A percentile compares a stretch with the other conserved stretches of the same genome.
These are phyloP conservation scores for Cyprinus carpio DNA, from an alignment of 2,113 vertebrate species.

Conservation along the genomic window DNA sequence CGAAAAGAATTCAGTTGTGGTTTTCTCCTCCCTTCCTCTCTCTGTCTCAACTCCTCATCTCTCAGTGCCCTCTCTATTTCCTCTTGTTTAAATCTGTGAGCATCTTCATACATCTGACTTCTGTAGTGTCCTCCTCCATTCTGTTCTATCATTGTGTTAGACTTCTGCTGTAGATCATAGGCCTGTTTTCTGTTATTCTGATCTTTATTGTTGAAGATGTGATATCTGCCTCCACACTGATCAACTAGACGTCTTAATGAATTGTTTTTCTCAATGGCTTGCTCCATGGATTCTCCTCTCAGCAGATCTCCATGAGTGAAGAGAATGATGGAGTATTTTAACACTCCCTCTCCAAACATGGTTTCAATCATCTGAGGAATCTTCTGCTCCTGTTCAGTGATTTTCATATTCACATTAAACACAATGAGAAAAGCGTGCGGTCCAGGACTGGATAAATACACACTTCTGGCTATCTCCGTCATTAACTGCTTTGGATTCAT, in stretches of 20 bases:
- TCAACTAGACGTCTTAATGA: no score
- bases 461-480: no score
- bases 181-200: neutral
- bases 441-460: constrained; percentile 12
- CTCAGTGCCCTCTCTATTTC: neutral
- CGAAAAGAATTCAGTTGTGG: neutral
- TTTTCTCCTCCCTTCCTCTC: neutral
- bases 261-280: no score
- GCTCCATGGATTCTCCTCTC: no score
- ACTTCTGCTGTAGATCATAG: neutral
- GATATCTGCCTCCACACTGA: no score
- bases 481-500: neutral
- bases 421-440: constrained; percentile 54
- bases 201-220: constrained; percentile 39
- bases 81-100: neutral
- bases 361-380: neutral
- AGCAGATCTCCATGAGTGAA: no score
- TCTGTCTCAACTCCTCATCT: neutral
- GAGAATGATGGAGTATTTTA: neutral
- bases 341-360: constrained; percentile 27
- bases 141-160: neutral
- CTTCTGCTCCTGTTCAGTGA: constrained; percentile 34
- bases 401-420: constrained; percentile 12
- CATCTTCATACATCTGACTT: constrained; percentile 9
- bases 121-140: neutral